A percentile compares a stretch with the other conserved stretches of the same genome.
Conservation (phyloP, 2,113 vertebrate species). For the Paradoxurus hermaphroditus region DNA sequence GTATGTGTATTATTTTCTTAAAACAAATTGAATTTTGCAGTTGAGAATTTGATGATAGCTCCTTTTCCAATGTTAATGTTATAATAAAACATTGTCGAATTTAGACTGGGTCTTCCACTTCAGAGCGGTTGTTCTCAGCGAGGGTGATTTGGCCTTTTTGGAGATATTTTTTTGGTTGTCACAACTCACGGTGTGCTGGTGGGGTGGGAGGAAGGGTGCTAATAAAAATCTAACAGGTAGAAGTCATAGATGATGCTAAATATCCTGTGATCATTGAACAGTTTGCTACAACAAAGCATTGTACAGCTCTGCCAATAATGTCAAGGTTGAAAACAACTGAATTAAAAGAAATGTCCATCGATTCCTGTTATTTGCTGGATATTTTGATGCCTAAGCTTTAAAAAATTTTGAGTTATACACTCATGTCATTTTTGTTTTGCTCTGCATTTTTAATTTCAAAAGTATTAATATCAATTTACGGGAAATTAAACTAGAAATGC, state of each 20-base stretch:
- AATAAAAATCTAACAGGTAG: background rate
- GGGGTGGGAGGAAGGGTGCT: background rate
- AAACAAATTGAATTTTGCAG: background rate
- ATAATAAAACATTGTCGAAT: background rate
- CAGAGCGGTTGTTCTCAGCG: background rate
- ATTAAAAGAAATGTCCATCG: background rate
- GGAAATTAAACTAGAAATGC: background rate
- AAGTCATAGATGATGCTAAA: background rate
- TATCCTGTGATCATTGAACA: background rate
- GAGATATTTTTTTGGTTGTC: background rate
- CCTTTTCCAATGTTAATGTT: background rate
- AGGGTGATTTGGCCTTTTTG: background rate
- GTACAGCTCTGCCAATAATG: background rate
- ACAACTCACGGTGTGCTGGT: background rate
- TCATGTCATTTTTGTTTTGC: background rate
- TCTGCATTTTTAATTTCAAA: conserved; percentile 9
- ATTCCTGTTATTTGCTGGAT: background rate
- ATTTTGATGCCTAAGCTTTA: background rate
- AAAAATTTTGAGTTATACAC: background rate
- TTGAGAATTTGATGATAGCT: background rate
- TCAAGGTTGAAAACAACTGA: background rate
- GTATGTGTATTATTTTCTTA: background rate
- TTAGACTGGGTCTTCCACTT: background rate
- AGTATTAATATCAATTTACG: background rate
- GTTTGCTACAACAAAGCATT: background rate